Evolutionary conservation across 2,797 vertebrate genomes (phyloP).

Genomic region (Bradypodion ventrale): DNA sequence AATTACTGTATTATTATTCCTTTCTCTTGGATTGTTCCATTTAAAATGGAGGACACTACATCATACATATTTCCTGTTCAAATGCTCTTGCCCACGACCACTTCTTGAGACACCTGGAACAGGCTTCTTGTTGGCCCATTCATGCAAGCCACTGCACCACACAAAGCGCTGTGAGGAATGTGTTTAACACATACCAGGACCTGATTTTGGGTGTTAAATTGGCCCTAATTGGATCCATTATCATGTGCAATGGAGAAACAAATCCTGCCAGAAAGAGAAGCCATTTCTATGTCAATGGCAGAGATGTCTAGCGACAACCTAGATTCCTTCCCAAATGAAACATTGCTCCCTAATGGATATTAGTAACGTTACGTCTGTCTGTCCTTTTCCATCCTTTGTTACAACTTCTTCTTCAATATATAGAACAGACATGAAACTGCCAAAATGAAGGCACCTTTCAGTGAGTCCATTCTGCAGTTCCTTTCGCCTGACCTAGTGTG

Average conservation of each 20-base stretch:
- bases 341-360: conserved; percentile 59
- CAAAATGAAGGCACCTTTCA: too few species aligned
- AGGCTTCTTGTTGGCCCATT: not conserved
- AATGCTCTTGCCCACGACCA: not conserved
- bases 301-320: not conserved
- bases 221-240: not conserved
- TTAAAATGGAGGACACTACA: conserved; percentile 7
- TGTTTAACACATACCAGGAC: not conserved
- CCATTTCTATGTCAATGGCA: not conserved
- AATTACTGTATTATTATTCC: not conserved
- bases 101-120: not conserved
- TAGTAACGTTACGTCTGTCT: accelerated
- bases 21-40: not conserved
- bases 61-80: not conserved
- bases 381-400: not conserved
- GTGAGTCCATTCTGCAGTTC: too few species aligned
- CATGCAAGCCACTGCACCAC: too few species aligned
- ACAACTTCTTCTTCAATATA: too few species aligned
- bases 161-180: not conserved
- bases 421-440: too few species aligned
- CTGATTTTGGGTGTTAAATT: not conserved
- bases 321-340: not conserved
- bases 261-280: not conserved
- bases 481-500: too few species aligned
- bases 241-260: not conserved